These are phyloP conservation scores for Electrona antarctica DNA, from an alignment of 2,113 vertebrate genomes.

Conservation along the genomic window DNA sequence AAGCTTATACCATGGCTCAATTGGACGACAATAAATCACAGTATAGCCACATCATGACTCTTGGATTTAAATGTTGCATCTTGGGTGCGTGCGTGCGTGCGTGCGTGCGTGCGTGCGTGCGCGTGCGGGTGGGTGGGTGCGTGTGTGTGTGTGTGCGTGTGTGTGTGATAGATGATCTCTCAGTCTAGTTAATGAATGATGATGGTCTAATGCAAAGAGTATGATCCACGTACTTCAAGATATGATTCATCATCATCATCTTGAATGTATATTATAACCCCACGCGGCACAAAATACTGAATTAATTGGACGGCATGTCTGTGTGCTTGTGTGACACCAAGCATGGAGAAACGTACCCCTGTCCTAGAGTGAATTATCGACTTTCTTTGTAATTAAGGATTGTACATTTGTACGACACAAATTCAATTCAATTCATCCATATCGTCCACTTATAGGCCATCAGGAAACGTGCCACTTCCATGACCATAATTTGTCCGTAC, in stretches of 20 bases:
- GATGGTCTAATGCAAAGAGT: not conserved
- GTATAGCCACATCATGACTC: not conserved
- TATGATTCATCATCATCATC: not conserved
- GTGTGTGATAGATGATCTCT: not conserved
- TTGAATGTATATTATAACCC: not conserved
- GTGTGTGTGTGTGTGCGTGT: too few relatives aligned
- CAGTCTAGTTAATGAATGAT: not conserved
- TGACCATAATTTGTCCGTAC: too few relatives aligned
- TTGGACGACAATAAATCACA: not conserved
- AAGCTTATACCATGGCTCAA: not conserved
- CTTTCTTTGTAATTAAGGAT: too few relatives aligned
- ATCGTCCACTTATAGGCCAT: too few relatives aligned
- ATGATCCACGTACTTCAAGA: not conserved
- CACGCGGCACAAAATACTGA: not conserved
- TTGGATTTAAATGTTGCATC: not conserved
- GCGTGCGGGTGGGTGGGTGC: not conserved
- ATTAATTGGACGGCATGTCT: too few relatives aligned
- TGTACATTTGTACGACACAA: too few relatives aligned
- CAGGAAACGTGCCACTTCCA: too few relatives aligned
- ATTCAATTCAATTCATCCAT: too few relatives aligned
- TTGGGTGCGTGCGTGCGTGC: not conserved
- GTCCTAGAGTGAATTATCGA: too few relatives aligned
- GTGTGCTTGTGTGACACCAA: too few relatives aligned
- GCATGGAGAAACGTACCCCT: too few relatives aligned
- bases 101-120: too few relatives aligned